Percentiles rank a stretch among this genome's conserved stretches.
These are phyloP conservation scores for Arothron firmamentum DNA, from an alignment of 2,113 vertebrate species.

Conservation along the genomic window DNA sequence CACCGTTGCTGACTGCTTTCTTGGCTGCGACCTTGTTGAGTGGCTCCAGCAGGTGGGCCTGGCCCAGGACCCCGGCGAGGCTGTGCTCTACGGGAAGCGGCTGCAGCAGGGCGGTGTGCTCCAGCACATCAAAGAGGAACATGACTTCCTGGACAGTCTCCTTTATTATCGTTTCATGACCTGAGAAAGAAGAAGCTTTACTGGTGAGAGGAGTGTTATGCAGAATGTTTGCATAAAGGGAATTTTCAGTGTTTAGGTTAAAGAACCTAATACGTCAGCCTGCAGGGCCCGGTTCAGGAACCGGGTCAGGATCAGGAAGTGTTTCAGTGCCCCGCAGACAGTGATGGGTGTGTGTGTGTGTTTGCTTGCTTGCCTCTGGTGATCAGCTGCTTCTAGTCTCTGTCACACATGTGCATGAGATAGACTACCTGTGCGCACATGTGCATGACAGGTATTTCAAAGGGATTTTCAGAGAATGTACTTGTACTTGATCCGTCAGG, in stretches of 20 bases:
- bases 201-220: neutral
- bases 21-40: constrained; percentile 89
- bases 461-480: neutral
- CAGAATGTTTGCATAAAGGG: constrained; percentile 7
- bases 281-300: neutral
- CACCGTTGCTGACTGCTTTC: constrained; percentile 81
- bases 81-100: constrained; percentile 82
- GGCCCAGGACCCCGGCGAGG: constrained; percentile 84
- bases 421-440: too few relatives aligned
- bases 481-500: too few relatives aligned
- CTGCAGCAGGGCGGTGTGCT: constrained; percentile 85
- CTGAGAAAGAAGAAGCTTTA: constrained; percentile 5
- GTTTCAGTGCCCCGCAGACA: neutral
- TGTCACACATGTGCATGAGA: neutral
- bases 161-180: constrained; percentile 81
- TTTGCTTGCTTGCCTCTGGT: neutral
- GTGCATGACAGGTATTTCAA: neutral
- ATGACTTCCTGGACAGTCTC: constrained; percentile 83
- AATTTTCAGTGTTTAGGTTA: neutral
- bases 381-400: neutral
- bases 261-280: neutral
- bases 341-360: too few relatives aligned
- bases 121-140: constrained; percentile 82
- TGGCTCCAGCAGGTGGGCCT: constrained; percentile 92
- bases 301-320: too few relatives aligned